These are phyloP conservation scores for Chirona hameri DNA, from an alignment of 2,888 invertebrate species.

Conservation along the genomic window DNA sequence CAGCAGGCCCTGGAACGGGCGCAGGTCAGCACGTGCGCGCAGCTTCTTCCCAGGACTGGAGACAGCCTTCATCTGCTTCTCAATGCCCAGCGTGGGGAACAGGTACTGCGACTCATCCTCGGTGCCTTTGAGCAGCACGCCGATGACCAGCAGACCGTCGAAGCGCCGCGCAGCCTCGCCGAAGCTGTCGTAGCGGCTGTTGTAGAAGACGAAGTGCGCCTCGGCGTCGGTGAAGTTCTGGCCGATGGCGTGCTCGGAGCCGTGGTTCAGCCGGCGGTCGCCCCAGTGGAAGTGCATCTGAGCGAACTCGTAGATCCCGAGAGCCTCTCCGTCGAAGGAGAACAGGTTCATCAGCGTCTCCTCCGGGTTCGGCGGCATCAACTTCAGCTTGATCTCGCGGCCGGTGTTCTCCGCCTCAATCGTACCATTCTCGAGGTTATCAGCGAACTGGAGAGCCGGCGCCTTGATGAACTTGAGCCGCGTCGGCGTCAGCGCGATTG, in stretches of 20 bases:
- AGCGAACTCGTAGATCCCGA: background rate
- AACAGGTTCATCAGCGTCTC: background rate
- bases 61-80: background rate
- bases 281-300: constrained; percentile 12
- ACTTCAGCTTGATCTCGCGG: background rate
- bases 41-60: background rate
- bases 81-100: background rate
- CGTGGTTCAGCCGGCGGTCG: background rate
- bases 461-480: background rate
- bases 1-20: background rate
- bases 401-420: background rate
- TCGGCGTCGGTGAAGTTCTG: background rate
- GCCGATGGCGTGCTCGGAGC: background rate
- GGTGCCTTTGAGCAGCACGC: background rate
- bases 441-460: background rate
- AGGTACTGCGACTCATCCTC: background rate
- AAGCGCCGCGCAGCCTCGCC: background rate
- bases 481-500: background rate
- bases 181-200: constrained; percentile 1
- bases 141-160: background rate
- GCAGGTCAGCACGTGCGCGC: background rate
- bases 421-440: background rate
- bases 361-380: too few relatives aligned
- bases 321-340: background rate
- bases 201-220: constrained; percentile 6